These are phyloP conservation scores for Araneus ventricosus DNA, from an alignment of 1,140 invertebrate genomes.

Conservation along the genomic window DNA sequence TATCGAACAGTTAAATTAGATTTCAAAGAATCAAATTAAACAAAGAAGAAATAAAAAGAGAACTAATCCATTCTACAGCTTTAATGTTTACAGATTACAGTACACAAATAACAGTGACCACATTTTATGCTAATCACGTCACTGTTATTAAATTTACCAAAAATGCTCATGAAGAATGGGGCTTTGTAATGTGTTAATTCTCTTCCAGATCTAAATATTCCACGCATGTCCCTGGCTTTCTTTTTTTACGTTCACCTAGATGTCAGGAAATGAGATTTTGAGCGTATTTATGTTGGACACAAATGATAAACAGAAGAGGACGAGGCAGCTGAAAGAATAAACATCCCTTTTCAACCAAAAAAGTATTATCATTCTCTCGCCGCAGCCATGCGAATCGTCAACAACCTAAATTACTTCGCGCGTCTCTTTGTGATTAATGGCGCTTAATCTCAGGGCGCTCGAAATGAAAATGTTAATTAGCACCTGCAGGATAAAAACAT, in stretches of 20 bases:
- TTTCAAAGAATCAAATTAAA: no score
- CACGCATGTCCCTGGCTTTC: no score
- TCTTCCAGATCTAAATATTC: no score
- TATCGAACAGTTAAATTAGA: no score
- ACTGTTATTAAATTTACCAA: no score
- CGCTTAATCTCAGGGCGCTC: not conserved
- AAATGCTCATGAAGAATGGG: no score
- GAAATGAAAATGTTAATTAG: not conserved
- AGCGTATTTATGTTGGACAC: not conserved
- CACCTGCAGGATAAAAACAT: not conserved
- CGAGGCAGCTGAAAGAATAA: not conserved
- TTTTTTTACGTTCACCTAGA: not conserved
- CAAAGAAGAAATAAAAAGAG: no score
- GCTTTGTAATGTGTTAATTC: no score
- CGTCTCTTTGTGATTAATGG: not conserved
- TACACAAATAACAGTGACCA: no score
- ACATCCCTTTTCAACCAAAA: not conserved
- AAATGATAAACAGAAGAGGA: not conserved
- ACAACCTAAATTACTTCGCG: not conserved
- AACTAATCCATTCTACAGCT: no score
- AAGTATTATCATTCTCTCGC: not conserved
- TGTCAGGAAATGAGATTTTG: not conserved
- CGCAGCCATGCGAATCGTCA: not conserved
- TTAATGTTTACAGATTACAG: no score
- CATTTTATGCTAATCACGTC: no score